Base-by-base conservation (phyloP, 2,888 invertebrate species). In the Amiota mariae region DNA sequence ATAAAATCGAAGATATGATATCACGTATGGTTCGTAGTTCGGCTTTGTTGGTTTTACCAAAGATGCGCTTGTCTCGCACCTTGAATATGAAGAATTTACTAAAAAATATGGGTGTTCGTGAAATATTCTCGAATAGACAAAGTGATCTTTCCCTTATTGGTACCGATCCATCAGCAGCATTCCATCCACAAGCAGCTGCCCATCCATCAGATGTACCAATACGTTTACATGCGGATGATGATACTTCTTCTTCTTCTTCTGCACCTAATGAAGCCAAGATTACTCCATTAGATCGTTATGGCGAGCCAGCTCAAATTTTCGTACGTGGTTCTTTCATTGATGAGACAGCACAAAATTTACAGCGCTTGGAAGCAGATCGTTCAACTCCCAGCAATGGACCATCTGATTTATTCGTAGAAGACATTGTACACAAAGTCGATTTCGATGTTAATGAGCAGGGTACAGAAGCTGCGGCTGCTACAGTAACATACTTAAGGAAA, bases 61-160 rank as follows among this genome's bases (percentile, higher is more conserved):
- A 94, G 87, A 94, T 96, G 93, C 92, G 93, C 79, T 89, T 96
- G 1, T 91, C 92, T 76, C 92, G 91, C 66, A 92, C 91, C 0
- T 81, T 92, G 2, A 91, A 92, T 78, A 87, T 95, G 59, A 92
- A 91, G 73, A 77, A 90, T 0, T 82, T 92, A 0, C 88, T 96
- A 4, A 88, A 91, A 77, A 84, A 87, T 2, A 85, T 95, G 73
- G 94, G 94, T 0, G 85, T 95, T 0, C 85, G 87, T 1, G 91
- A 93, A 0, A 90, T 96, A 75, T 96, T 96, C 85, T 87, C 91
- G 74, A 91, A 92, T 0, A 78, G 78, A 0, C 85, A 89, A 70
- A 93, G 94, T 0, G 94, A 95, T 88, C 92, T 96, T 68, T 94
- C 93, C 0, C 87, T 94, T 10, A 91, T 95, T 11, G 92, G 92